Conservation (phyloP, 64 coral and sea anemone genomes). For the Montipora foliosa region DNA sequence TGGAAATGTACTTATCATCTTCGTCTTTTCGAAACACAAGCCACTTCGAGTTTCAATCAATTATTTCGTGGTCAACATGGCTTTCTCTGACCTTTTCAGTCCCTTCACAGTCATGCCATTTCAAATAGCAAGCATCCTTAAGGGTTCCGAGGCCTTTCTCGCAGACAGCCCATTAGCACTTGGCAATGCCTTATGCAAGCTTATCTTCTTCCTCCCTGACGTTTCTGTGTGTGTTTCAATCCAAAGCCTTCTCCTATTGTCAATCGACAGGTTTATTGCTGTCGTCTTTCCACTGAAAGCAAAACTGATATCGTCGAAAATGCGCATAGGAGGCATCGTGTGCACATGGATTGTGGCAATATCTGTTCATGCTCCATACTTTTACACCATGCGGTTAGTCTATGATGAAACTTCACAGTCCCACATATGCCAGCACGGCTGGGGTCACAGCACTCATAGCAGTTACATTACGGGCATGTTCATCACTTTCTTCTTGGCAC, state of each 20-base stretch:
- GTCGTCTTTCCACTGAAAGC: constrained; percentile 9
- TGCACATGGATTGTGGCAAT: constrained; percentile 31
- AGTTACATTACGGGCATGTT: neutral
- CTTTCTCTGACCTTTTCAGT: constrained; percentile 30
- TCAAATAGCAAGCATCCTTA: neutral
- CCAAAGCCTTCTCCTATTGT: constrained; percentile 13
- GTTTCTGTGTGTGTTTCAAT: constrained; percentile 31
- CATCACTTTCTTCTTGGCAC: neutral
- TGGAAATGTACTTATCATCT: constrained; percentile 28
- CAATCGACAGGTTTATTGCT: constrained; percentile 40
- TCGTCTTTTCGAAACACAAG: constrained; percentile 23
- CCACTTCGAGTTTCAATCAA: constrained; percentile 24
- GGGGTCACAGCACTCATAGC: neutral
- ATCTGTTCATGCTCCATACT: neutral
- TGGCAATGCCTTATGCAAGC: constrained; percentile 37
- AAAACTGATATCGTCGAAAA: constrained; percentile 3
- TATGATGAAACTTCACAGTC: neutral
- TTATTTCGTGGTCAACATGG: constrained; percentile 62
- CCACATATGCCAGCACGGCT: neutral
- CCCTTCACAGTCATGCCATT: constrained; percentile 20
- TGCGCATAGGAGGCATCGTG: neutral
- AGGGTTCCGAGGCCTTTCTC: neutral
- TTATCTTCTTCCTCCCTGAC: constrained; percentile 39
- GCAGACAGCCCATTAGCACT: neutral
- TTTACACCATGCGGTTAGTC: constrained; percentile 9